Conservation (phyloP, 2,113 vertebrate genomes). For the Solea senegalensis region DNA sequence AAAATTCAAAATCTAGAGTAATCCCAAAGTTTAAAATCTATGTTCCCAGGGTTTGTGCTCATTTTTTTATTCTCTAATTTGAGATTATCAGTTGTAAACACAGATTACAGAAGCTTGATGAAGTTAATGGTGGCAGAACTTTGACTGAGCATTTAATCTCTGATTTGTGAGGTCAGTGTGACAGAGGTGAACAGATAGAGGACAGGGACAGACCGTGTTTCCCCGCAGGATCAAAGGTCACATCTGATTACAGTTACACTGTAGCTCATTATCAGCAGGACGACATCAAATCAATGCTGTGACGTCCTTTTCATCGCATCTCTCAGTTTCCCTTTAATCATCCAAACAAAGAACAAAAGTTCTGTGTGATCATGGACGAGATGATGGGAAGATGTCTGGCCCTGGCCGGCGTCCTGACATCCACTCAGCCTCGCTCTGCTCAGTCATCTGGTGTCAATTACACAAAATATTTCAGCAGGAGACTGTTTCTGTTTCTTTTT, state of each 20-base stretch:
- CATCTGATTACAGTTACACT: not conserved
- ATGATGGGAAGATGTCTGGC: conserved; percentile 17
- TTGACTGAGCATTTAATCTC: not conserved
- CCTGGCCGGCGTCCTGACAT: not conserved
- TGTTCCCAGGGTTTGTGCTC: too few relatives aligned
- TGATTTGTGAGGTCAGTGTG: conserved; percentile 32
- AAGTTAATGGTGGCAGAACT: too few relatives aligned
- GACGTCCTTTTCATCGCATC: not conserved
- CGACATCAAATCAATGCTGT: not conserved
- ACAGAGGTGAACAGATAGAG: conserved; percentile 42
- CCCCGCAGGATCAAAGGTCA: conserved; percentile 33
- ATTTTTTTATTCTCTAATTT: too few relatives aligned
- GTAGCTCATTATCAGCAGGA: not conserved
- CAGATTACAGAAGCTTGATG: too few relatives aligned
- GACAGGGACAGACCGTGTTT: not conserved
- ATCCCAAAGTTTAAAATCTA: too few relatives aligned
- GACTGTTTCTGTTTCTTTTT: too few relatives aligned
- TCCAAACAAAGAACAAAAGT: conserved; percentile 21
- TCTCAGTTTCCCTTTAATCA: conserved; percentile 24
- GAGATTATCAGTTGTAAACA: too few relatives aligned
- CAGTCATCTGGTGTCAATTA: not conserved
- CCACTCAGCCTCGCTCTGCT: conserved; percentile 5
- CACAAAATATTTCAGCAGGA: too few relatives aligned
- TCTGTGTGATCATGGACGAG: conserved; percentile 29
- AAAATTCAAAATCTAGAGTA: too few relatives aligned